Conservation (phyloP, 2,113 vertebrate species). For the Tringa solitaria region DNA sequence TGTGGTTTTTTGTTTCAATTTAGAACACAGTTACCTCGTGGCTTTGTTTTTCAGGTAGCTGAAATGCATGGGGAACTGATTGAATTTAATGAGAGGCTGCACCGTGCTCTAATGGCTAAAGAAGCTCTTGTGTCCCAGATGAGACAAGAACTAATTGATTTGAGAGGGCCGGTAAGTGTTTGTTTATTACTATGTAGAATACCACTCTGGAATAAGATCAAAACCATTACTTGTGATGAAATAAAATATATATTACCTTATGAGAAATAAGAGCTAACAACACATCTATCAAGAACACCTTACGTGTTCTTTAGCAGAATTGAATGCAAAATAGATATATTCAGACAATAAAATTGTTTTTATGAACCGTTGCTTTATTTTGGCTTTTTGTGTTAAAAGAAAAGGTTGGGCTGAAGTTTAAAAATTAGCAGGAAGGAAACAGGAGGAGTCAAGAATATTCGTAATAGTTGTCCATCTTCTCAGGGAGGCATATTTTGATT, state of each 20-base stretch:
- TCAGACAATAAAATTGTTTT: background rate
- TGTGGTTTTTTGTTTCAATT: background rate
- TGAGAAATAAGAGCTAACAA: background rate
- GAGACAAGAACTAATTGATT: conserved; percentile 96
- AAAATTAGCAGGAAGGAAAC: background rate
- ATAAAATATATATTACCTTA: background rate
- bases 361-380: background rate
- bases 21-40: background rate
- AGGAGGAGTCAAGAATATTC: background rate
- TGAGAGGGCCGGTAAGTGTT: conserved; percentile 90
- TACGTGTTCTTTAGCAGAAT: background rate
- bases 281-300: background rate
- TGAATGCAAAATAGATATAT: background rate
- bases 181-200: background rate
- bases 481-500: background rate
- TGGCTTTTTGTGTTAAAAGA: background rate
- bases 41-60: conserved; percentile 84
- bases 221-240: background rate
- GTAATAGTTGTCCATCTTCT: background rate
- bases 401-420: background rate
- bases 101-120: conserved; percentile 93
- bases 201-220: background rate
- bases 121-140: conserved; percentile 95
- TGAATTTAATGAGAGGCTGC: conserved; percentile 96
- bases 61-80: conserved; percentile 99